A percentile compares a stretch with the other conserved stretches of the same genome.
Evolutionary conservation across 2,888 invertebrate species (phyloP).

Genomic region (Trichogramma dendrolimi): DNA sequence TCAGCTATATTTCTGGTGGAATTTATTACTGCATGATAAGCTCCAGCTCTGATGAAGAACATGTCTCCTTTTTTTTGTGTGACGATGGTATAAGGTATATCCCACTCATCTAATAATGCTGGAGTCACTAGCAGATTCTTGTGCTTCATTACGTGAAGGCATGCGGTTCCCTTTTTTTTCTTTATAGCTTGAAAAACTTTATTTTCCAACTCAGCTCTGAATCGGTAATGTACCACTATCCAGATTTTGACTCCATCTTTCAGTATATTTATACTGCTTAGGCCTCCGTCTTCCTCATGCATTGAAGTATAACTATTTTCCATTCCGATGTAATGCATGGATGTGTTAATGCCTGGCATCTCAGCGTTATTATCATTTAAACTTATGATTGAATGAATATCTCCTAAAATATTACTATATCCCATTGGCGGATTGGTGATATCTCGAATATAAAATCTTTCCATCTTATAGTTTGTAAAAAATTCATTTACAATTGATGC

Average conservation of each 20-base stretch:
- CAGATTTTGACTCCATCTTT: not conserved
- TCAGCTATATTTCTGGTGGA: no score
- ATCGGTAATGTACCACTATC: no score
- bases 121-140: no score
- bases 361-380: not conserved
- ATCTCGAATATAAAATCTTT: not conserved
- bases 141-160: no score
- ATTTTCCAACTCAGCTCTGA: no score
- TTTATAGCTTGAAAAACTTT: no score
- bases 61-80: no score
- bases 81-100: no score
- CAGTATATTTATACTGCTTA: not conserved
- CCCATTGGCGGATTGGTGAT: not conserved
- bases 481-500: not conserved
- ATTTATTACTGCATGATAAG: no score
- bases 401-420: not conserved
- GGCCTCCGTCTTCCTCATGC: conserved; percentile 1
- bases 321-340: not conserved
- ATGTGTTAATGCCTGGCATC: not conserved
- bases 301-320: not conserved
- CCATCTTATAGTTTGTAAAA: not conserved
- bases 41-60: no score
- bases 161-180: no score
- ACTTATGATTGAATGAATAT: not conserved
- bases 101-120: no score